phyloP scores from a whole-genome alignment of 2,113 vertebrate species.

The Thinocorus orbignyianus region DNA sequence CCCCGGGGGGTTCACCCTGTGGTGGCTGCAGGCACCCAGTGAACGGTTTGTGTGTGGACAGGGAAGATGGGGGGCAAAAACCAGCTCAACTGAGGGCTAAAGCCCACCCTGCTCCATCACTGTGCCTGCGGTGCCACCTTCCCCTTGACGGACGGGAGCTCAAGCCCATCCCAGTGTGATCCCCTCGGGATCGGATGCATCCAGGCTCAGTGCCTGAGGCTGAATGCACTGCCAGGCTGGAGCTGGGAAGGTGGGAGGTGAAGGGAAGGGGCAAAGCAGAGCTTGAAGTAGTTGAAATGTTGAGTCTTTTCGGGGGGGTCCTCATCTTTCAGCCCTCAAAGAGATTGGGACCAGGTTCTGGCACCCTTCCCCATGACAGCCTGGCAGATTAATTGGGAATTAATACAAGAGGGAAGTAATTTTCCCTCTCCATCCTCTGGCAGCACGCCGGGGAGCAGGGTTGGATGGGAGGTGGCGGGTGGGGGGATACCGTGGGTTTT shows the following conservation, averaged over 20 bases:
- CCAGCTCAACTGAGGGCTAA: not conserved
- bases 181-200: fast-evolving
- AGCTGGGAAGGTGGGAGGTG: not conserved
- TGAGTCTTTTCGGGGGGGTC: too few species aligned
- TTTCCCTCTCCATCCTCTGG: not conserved
- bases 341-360: not conserved
- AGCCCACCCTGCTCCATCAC: not conserved
- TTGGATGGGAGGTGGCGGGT: not conserved
- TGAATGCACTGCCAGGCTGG: not conserved
- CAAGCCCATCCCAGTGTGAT: not conserved
- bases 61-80: not conserved
- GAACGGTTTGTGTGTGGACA: not conserved
- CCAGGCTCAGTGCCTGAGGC: not conserved
- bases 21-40: fast-evolving
- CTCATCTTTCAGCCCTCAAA: not conserved
- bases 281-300: fast-evolving
- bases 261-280: not conserved
- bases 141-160: not conserved
- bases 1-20: not conserved
- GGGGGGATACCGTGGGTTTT: fast-evolving
- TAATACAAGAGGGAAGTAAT: not conserved
- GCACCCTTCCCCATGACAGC: fast-evolving
- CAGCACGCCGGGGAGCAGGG: fast-evolving
- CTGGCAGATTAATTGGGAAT: not conserved
- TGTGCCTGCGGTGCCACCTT: fast-evolving